These are phyloP conservation scores for Agrenia bidenticulata DNA, from an alignment of 2,888 invertebrate genomes.

Conservation along the genomic window DNA sequence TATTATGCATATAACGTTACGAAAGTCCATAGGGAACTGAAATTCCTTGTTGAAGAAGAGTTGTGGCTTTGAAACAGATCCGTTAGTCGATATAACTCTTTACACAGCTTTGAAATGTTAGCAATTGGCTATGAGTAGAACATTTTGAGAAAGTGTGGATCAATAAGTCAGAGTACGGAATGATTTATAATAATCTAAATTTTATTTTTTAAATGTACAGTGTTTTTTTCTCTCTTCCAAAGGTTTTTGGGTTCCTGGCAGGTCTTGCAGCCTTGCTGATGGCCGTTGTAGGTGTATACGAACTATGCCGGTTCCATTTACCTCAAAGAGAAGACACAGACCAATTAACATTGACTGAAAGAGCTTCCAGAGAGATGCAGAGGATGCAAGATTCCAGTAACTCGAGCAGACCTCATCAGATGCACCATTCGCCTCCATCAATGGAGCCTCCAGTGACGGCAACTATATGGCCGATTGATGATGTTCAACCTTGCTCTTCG, in stretches of 20 bases:
- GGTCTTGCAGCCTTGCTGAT: conserved; percentile 44
- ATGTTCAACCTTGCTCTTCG: conserved; percentile 55
- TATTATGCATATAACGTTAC: too few species aligned
- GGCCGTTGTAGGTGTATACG: conserved; percentile 49
- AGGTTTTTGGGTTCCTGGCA: conserved; percentile 51
- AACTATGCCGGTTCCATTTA: conserved; percentile 50
- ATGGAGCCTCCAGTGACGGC: conserved; percentile 51
- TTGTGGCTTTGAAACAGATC: too few species aligned
- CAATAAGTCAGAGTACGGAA: too few species aligned
- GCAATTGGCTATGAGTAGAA: not conserved
- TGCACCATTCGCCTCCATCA: conserved; percentile 37
- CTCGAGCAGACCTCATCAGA: conserved; percentile 19
- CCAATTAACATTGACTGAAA: conserved; percentile 62
- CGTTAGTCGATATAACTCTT: not conserved
- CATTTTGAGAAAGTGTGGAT: not conserved
- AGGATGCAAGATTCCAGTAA: conserved; percentile 32
- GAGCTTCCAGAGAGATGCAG: conserved; percentile 55
- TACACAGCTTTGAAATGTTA: too few species aligned
- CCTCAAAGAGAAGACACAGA: conserved; percentile 62
- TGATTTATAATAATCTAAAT: not conserved
- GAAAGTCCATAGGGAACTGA: too few species aligned
- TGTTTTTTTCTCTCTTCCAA: conserved; percentile 13
- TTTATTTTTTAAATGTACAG: conserved; percentile 1
- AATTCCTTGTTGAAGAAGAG: too few species aligned
- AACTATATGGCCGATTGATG: conserved; percentile 53